Conservation (phyloP, 1,140 invertebrate species). For the Acromyrmex echinatior region DNA sequence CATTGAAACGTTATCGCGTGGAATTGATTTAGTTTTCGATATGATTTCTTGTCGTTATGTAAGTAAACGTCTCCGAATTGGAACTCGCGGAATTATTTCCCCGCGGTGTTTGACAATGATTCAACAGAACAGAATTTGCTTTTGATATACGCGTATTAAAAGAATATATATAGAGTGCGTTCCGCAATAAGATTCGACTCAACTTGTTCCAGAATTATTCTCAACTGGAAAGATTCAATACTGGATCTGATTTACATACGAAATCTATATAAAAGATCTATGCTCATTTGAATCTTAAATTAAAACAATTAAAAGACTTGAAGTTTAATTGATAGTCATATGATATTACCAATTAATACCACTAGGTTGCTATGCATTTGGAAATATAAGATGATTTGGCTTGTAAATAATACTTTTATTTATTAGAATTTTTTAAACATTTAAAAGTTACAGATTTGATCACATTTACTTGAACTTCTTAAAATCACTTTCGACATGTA, state of each 20-base stretch:
- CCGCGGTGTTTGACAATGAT: slow-evolving; percentile 15
- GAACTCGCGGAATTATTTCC: slow-evolving; percentile 51
- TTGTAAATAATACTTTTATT: not conserved
- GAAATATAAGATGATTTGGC: not conserved
- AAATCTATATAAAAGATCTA: not conserved
- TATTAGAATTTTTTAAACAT: not conserved
- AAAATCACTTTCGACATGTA: not conserved
- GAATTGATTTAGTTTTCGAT: slow-evolving; percentile 55
- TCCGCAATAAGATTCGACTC: not conserved
- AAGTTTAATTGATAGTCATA: not conserved
- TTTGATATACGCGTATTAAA: slow-evolving; percentile 18
- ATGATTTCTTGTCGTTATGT: slow-evolving; percentile 42
- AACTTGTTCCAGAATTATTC: not conserved
- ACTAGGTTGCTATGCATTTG: not conserved
- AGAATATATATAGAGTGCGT: not conserved
- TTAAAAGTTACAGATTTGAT: not conserved
- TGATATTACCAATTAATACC: too few species aligned
- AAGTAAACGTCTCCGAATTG: slow-evolving; percentile 42
- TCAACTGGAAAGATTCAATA: not conserved
- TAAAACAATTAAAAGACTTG: not conserved
- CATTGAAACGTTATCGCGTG: slow-evolving; percentile 51
- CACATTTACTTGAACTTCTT: not conserved
- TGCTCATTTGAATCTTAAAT: not conserved
- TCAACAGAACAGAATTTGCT: slow-evolving; percentile 29
- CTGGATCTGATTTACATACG: not conserved